Evolutionary conservation across 2,113 vertebrate genomes (phyloP).

Genomic region (Argyrosomus japonicus): DNA sequence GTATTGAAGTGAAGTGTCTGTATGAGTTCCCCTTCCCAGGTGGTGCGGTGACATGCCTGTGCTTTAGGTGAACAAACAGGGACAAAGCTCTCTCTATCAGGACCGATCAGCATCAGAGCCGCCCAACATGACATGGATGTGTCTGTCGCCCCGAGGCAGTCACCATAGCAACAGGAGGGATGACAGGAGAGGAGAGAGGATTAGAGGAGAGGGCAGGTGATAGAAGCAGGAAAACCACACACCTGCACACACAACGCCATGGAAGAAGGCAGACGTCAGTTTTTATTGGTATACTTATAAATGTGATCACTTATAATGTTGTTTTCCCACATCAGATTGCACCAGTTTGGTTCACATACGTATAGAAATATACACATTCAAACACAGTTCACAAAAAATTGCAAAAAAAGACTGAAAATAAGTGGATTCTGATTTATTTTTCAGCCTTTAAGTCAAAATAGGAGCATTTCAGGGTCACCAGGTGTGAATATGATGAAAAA

Average conservation of each 20-base stretch:
- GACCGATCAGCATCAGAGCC: conserved; percentile 70
- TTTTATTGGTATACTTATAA: not conserved
- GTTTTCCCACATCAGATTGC: not conserved
- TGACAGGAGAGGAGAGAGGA: conserved; percentile 52
- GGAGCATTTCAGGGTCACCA: not conserved
- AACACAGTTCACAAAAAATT: not conserved
- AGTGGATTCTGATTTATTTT: not conserved
- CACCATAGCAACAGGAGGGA: conserved; percentile 35
- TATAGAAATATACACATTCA: not conserved
- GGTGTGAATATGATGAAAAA: not conserved
- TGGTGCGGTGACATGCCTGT: conserved; percentile 45
- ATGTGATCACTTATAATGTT: not conserved
- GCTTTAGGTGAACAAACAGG: conserved; percentile 76
- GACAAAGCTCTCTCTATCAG: conserved; percentile 75
- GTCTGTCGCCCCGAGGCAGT: conserved; percentile 75
- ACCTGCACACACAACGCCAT: conserved; percentile 15
- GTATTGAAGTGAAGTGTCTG: conserved; percentile 5
- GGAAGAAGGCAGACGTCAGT: not conserved
- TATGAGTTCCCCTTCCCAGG: conserved; percentile 43
- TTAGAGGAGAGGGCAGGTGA: conserved; percentile 44
- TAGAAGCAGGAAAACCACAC: conserved; percentile 6
- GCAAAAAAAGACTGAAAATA: not conserved
- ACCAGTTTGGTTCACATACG: not conserved
- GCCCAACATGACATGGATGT: conserved; percentile 53
- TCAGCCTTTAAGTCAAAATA: not conserved